Base-by-base conservation (phyloP, 2,113 vertebrate genomes). In the Zosterops borbonicus region DNA sequence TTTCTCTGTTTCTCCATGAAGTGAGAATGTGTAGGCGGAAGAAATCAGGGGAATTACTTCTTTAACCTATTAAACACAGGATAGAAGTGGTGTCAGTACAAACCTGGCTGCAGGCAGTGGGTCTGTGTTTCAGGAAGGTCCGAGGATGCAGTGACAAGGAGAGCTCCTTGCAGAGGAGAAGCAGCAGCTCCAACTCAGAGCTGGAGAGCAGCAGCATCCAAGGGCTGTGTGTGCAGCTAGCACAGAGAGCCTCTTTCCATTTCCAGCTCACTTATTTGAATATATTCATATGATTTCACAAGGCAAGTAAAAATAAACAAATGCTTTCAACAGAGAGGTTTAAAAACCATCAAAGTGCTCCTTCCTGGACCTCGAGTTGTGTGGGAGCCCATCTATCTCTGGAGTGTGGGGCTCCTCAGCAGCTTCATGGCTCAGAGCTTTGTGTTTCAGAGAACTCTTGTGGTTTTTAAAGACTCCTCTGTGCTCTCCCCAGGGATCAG, bases 11-110 rank as follows among this genome's bases (percentile, higher is more conserved):
- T 82, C 39, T 6, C 12, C 37, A 31, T 24, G 37, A 56, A 63
- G 37, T 14, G 3, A 86, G n/a, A 79, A 49, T 0, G 0, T 3
- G 24, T 17, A 56, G 50, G n/a, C 17, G 58, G 68, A 89, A 73
- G 12, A 76, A 92, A 58, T 35, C 2, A 52, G 0, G 0, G 1
- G 33, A 86, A 65, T 65, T 49, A 29, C 28, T 59, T 49, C 87
- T 65, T 60, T 62, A 62, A 46, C 18, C 6, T 19, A 15, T n/a
- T 1, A 5, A 78, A 44, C 1, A 19, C 0, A 9, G 33, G 20
- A 13, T 5, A 76, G 41, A 87, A 24, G 9, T 7, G 21, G 25
- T 35, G 63, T 33, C 71, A 24, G 50, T 46, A 50, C 69, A 42
- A 91, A 49, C 52, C 39, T 71, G 53, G 67, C 25, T 55, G 39